Base-by-base conservation (phyloP, 2,888 invertebrate species). In the Oconnorella tubifera region DNA sequence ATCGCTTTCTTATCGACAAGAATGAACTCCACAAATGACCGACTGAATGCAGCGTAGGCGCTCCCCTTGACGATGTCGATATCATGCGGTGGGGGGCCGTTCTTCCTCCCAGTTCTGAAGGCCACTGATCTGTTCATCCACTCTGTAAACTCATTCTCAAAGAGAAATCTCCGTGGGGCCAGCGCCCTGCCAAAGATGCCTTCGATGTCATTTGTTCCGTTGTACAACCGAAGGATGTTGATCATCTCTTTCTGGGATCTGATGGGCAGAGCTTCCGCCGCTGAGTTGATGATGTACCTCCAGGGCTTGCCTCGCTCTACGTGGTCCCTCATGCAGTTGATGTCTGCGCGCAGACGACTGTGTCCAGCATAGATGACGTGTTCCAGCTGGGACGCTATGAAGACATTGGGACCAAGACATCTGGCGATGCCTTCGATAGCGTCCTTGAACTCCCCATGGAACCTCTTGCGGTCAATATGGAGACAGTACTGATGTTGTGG, bases 121-220 rank as follows among this genome's bases (percentile, higher is more conserved):
- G 76, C 73, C 0, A 68, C 67, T 2, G 59, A 65, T 14, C 69
- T 65, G n/a, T 63, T 68, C 0, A 63, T 65, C 2, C 33, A 25
- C 53, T 32, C 33, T 3, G 3, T 23, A 33, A 32, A 32, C 25
- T 56, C 33, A 3, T 57, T 14, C 29, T 33, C 28, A 33, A 31
- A 57, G 31, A 70, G 63, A 1, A 63, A 70, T 60, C 67, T 69
- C 19, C 63, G 68, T 49, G 63, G 64, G 1, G 76, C 48, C 62
- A 75, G 71, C 4, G 76, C 63, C 2, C 65, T 64, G 0, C 74
- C 75, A 0, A 73, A 75, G 3, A 79, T 72, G 0, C 79, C 79
- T 69, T 80, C 81, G 14, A 81, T 76, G 49, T 80, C 78, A 67
- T 81, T 82, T 27, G 77, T 67, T n/a, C 80, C 80, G 64, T 81